Evolutionary conservation across 2,888 invertebrate species (phyloP).

Genomic region (Alloplasta piceator): DNA sequence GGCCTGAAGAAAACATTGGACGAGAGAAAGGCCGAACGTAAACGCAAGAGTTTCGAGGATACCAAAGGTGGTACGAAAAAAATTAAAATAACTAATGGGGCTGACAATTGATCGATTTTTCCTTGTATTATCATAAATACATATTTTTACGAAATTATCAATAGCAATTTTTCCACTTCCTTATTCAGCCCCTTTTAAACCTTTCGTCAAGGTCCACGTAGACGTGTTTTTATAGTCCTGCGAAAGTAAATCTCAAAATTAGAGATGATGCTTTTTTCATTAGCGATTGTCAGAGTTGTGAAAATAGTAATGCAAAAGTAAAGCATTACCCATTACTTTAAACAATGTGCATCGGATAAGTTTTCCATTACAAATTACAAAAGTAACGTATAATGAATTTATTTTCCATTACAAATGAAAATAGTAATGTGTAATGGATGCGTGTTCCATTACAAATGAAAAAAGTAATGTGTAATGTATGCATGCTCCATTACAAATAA

Average conservation of each 20-base stretch:
- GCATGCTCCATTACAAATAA: no score
- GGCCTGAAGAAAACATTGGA: constrained; percentile 91
- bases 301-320: no score
- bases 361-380: no score
- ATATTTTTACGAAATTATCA: constrained; percentile 37
- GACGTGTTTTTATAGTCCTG: constrained; percentile 73
- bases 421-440: no score
- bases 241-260: constrained; percentile 52
- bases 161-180: constrained; percentile 17
- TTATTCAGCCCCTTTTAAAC: constrained; percentile 26
- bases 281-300: constrained; percentile 7
- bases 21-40: constrained; percentile 87
- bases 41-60: constrained; percentile 84
- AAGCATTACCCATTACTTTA: no score
- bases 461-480: no score
- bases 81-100: constrained; percentile 58
- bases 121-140: constrained; percentile 27
- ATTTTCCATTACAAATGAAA: no score
- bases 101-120: constrained; percentile 16
- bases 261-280: constrained; percentile 4
- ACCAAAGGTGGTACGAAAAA: constrained; percentile 73
- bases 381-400: no score
- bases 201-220: constrained; percentile 71
- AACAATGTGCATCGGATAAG: no score
- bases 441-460: no score